Evolutionary conservation across 2,797 vertebrate genomes (phyloP).

Genomic region (Sebastes miniatus): DNA sequence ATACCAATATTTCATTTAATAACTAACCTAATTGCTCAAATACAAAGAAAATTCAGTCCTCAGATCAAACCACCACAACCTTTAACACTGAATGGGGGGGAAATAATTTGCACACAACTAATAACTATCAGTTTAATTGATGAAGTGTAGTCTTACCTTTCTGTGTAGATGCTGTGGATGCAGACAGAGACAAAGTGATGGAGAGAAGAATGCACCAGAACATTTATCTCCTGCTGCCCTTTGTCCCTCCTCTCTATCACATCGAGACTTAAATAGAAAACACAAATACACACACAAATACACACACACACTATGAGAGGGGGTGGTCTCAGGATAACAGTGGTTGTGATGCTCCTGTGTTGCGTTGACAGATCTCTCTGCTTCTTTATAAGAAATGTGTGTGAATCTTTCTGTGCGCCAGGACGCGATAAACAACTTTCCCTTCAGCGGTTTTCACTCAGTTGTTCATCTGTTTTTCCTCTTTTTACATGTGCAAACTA

Average conservation of each 20-base stretch:
- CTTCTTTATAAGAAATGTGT: slow-evolving; percentile 7
- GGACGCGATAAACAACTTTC: not conserved
- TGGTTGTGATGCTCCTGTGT: slow-evolving; percentile 46
- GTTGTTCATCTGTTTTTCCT: not conserved
- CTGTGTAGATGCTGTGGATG: slow-evolving; percentile 40
- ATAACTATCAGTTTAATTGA: not conserved
- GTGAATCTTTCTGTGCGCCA: not conserved
- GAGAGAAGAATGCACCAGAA: slow-evolving; percentile 36
- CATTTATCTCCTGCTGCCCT: slow-evolving; percentile 69
- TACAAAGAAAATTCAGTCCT: not conserved
- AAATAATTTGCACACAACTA: not conserved
- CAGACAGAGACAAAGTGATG: slow-evolving; percentile 50
- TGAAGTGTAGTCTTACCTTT: slow-evolving; percentile 67
- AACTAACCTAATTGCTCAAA: not conserved
- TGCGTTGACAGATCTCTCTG: slow-evolving; percentile 39
- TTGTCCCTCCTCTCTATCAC: slow-evolving; percentile 68
- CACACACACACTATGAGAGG: slow-evolving; percentile 19
- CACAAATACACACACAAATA: slow-evolving; percentile 32
- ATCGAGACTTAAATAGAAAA: slow-evolving; percentile 73
- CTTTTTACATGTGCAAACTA: not conserved
- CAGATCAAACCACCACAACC: not conserved
- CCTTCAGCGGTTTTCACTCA: not conserved
- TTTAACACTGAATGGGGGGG: not conserved
- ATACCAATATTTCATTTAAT: not conserved
- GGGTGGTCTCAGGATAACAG: slow-evolving; percentile 39